Base-by-base conservation (phyloP, 2,797 vertebrate species). In the Pantherophis alleghaniensis region DNA sequence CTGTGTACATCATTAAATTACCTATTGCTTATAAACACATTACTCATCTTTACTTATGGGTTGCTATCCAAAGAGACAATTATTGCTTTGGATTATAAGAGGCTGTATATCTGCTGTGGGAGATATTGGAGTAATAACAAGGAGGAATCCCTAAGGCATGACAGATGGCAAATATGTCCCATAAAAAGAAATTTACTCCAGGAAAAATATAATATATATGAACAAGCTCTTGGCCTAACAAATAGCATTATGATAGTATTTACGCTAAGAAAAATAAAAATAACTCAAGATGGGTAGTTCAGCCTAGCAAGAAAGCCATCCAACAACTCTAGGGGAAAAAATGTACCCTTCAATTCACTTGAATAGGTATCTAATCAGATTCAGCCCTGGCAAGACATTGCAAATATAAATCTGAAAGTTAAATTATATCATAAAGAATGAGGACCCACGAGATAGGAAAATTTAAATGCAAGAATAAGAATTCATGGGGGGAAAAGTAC, bases 171-270 rank as follows among this genome's bases (percentile, higher is more conserved):
- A 79, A 66, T n/a, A 88, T 57, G 47, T 66, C 74, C 2, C 83
- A 88, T 88, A 60, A 88, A 88, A 74, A 57, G 53, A 47, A 90
- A 93, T 69, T 74, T 88, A 53, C 28, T 32, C 18, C 2, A 47
- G 83, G 74, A 57, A 86, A 90, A 91, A 79, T 60, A 4, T 74
- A 32, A 88, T 66, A 42, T 79, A 57, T n/a, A 20, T 87, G 55
- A 59, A 47, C 79, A 56, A 86, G 28, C 42, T 74, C 55, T 74
- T 59, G 28, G 55, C 13, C 22, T 66, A 53, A 79, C 47, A 91
- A 91, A 93, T 91, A 88, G 16, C 5, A 93, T 93, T 91, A 55
- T 13, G 14, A 74, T 13, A 90, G 88, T 90, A 47, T 66, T 91
- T 93, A 37, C 53, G 4, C 60, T 60, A 91, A 74, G 83, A 88